Base-by-base conservation (phyloP, 2,113 vertebrate species). In the Castor canadensis region DNA sequence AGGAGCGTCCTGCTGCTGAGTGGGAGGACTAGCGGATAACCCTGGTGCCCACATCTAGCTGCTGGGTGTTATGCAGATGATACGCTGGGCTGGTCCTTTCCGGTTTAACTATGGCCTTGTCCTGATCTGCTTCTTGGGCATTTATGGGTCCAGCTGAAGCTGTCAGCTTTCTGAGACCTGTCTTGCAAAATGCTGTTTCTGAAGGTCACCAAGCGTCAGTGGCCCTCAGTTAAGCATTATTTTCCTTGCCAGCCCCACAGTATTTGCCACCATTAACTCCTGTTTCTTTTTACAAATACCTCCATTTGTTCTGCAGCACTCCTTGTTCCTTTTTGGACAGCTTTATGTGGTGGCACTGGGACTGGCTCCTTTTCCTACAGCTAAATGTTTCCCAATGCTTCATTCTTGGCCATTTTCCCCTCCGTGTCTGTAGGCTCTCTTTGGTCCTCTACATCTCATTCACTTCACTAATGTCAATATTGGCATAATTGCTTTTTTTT, bases 281-380 rank as follows among this genome's bases (percentile, higher is more conserved):
- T n/a, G 24, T 89, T 92, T 47, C 83, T 87, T 93, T 86, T 82
- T 64, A 66, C 66, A 89, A 62, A 73, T 83, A 84, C 56, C 71
- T 54, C 77, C 54, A 20, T 62, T 92, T 58, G 72, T 87, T 71
- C 88, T 35, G 76, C 49, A n/a, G 73, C 43, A 30, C 17, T 43
- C 62, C 83, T 45, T 45, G 56, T 49, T 12, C 52, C 76, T 82
- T 69, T 88, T 66, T 75, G 58, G 89, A 49, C 62, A 52, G 90
- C 81, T n/a, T 90, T 84, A 54, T 82, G 75, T 71, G 64, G 40
- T 79, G 87, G 47, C 45, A 15, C 54, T 71, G 38, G 26, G 38
- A 13, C 30, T 24, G 64, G 56, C 24, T 67, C 13, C 73, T 35
- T 76, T 60, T 69, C 17, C 20, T 66, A 58, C 35, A 47, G 83